Conservation (phyloP, 2,113 vertebrate species). For the Puffinus mauretanicus region DNA sequence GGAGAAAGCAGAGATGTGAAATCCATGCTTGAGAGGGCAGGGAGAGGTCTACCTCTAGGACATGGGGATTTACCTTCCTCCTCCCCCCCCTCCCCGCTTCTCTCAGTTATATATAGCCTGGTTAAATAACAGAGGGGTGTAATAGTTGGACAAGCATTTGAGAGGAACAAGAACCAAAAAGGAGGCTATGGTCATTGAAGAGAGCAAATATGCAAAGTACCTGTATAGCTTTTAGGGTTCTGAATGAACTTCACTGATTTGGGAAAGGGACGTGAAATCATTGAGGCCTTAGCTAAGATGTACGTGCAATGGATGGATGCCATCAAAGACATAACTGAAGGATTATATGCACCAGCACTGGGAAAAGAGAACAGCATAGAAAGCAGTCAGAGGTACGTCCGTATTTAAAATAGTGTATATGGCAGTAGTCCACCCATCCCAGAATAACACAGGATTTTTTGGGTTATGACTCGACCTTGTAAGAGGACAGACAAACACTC, state of each 20-base stretch:
- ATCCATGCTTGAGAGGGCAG: background rate
- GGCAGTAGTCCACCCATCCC: background rate
- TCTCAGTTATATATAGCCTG: background rate
- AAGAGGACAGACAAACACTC: background rate
- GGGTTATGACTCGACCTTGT: background rate
- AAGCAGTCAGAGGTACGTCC: background rate
- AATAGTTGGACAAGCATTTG: background rate
- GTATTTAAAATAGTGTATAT: background rate
- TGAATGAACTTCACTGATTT: background rate
- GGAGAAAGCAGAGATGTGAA: conserved; percentile 26
- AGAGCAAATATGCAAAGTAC: background rate
- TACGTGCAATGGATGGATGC: background rate
- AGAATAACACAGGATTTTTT: background rate
- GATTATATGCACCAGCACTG: background rate
- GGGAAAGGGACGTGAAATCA: background rate
- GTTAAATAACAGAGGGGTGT: background rate
- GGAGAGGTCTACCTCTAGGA: background rate
- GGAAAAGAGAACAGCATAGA: background rate
- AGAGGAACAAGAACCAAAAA: background rate
- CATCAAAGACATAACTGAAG: background rate
- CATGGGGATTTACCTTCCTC: background rate
- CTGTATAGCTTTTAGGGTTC: background rate
- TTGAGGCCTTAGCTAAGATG: background rate
- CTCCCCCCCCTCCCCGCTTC: background rate
- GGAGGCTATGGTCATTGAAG: background rate